phyloP scores from a whole-genome alignment of 92 coral and sea anemone species.

The Chrysogorgia sp. region DNA sequence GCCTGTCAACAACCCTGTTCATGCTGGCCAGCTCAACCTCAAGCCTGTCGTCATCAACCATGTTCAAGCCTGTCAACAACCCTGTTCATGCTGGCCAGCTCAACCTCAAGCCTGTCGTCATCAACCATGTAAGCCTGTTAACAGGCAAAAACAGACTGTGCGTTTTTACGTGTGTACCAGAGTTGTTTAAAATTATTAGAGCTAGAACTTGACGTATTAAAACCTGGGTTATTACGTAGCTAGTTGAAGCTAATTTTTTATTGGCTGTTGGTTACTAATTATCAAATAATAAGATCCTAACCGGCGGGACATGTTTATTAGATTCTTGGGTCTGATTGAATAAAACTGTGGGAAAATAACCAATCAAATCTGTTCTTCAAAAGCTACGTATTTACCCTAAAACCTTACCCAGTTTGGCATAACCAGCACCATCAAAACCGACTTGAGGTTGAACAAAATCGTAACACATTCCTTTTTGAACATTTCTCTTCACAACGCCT shows the following conservation, averaged over 20 bases:
- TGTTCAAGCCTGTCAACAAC: no score
- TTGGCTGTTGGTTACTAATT: no score
- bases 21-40: no score
- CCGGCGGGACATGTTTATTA: no score
- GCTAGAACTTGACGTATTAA: neutral
- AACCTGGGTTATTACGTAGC: neutral
- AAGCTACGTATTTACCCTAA: neutral
- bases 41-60: no score
- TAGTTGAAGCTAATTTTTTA: no score
- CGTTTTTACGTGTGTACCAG: neutral
- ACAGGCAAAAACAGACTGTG: no score
- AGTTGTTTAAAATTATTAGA: neutral
- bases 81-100: no score
- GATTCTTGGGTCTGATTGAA: neutral
- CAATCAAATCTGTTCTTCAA: neutral
- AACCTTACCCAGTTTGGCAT: constrained; percentile 15
- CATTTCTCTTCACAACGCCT: neutral
- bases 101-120: no score
- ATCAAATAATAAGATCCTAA: no score
- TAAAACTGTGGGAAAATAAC: neutral
- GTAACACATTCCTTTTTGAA: constrained; percentile 34
- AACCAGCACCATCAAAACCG: constrained; percentile 36
- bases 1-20: no score
- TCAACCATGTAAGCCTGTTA: no score
- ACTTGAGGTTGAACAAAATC: constrained; percentile 40